phyloP scores from a whole-genome alignment of 2,113 vertebrate genomes.

The Girardinichthys multiradiatus region DNA sequence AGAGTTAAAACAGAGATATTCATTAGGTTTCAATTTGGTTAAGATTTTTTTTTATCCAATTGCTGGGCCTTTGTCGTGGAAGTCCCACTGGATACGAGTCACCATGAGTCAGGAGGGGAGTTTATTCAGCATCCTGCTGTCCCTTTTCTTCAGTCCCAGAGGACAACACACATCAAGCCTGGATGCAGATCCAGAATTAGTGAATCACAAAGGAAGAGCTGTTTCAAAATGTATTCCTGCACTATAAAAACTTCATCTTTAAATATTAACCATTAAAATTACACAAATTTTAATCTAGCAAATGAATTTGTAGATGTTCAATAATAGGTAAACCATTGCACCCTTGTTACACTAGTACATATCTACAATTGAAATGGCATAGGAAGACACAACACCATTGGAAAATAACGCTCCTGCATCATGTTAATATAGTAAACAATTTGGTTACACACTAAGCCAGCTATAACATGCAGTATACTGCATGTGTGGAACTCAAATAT shows the following conservation, averaged over 20 bases:
- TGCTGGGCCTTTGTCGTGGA: conserved; percentile 60
- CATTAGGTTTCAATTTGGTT: conserved; percentile 73
- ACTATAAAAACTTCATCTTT: neutral
- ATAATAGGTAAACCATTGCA: no score
- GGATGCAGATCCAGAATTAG: conserved; percentile 37
- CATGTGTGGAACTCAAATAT: no score
- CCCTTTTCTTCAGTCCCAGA: conserved; percentile 24
- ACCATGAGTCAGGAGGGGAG: conserved; percentile 41
- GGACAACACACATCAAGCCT: neutral
- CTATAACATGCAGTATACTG: no score
- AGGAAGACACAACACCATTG: no score
- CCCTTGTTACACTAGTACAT: no score
- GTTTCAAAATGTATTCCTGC: conserved; percentile 33
- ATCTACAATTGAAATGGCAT: no score
- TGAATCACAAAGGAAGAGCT: conserved; percentile 41
- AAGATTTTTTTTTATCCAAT: conserved; percentile 68
- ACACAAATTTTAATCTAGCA: neutral
- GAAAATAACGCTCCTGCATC: no score
- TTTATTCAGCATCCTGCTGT: conserved; percentile 61
- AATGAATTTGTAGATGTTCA: neutral
- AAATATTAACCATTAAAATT: neutral
- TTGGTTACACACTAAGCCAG: no score
- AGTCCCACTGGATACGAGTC: conserved; percentile 37
- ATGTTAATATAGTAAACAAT: no score
- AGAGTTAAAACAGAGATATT: conserved; percentile 66